A percentile compares a stretch with the other conserved stretches of the same genome.
Evolutionary conservation across 2,797 vertebrate species (phyloP).

Genomic region (Pseudochaenichthys georgianus): DNA sequence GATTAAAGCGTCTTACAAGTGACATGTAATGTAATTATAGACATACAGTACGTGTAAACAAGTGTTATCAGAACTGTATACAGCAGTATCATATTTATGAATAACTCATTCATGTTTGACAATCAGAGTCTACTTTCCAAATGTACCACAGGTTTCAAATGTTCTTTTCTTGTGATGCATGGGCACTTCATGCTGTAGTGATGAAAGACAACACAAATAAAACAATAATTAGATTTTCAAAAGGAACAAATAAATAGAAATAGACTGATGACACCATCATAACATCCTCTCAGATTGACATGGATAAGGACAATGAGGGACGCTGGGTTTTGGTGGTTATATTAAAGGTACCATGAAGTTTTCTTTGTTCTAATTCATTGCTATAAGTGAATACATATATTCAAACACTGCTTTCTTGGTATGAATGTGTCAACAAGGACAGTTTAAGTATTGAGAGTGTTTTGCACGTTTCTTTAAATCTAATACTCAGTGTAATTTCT

Average conservation of each 20-base stretch:
- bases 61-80: no score
- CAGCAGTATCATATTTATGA: no score
- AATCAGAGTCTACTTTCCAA: slow-evolving; percentile 6
- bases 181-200: slow-evolving; percentile 20
- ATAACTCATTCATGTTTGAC: not conserved
- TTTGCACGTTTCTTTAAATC: no score
- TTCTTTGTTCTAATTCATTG: no score
- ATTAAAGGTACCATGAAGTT: not conserved
- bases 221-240: not conserved
- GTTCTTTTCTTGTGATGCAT: not conserved
- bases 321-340: not conserved
- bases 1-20: no score
- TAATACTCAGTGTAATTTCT: slow-evolving; percentile 85
- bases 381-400: no score
- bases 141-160: not conserved
- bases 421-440: no score
- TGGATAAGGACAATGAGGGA: not conserved
- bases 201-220: slow-evolving; percentile 17
- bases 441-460: no score
- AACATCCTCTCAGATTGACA: not conserved
- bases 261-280: not conserved
- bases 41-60: no score
- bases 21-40: no score
- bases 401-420: no score
- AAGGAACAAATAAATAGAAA: not conserved